These are phyloP conservation scores for Burhinus bistriatus DNA, from an alignment of 2,113 vertebrate species.

Conservation along the genomic window DNA sequence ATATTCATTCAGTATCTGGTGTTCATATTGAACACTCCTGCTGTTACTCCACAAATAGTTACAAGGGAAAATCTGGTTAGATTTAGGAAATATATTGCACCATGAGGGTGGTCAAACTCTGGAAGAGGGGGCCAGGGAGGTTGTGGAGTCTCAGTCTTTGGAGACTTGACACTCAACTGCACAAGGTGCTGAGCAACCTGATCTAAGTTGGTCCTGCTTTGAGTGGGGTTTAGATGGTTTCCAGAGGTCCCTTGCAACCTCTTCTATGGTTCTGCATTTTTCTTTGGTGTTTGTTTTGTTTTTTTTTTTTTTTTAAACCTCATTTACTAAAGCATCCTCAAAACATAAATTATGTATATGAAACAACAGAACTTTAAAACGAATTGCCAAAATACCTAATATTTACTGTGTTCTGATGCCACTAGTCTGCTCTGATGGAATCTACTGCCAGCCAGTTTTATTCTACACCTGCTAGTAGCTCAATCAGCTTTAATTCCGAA, in stretches of 20 bases:
- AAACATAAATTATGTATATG: not conserved
- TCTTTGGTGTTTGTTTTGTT: not conserved
- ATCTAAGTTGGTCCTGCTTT: not conserved
- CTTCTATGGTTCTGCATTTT: not conserved
- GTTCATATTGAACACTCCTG: not conserved
- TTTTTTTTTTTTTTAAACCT: not conserved
- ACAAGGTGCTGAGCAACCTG: not conserved
- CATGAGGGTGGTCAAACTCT: not conserved
- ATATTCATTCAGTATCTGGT: not conserved
- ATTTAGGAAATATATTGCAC: not conserved
- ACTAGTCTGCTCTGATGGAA: not conserved
- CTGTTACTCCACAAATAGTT: not conserved
- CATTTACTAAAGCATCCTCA: not conserved
- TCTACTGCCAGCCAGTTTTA: not conserved
- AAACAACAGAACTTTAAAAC: not conserved
- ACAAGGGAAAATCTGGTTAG: not conserved
- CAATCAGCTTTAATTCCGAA: not conserved
- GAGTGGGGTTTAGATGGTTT: not conserved
- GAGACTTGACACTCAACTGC: not conserved
- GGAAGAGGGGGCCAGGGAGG: not conserved
- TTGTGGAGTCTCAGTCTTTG: not conserved
- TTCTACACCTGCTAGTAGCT: not conserved
- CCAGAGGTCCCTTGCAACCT: not conserved
- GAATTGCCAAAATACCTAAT: not conserved
- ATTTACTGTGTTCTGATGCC: not conserved